Evolutionary conservation across 2,888 invertebrate species (phyloP), one percentile per base, ranked within the genome.

Genomic region (Sceliomorpha sp.): DNA sequence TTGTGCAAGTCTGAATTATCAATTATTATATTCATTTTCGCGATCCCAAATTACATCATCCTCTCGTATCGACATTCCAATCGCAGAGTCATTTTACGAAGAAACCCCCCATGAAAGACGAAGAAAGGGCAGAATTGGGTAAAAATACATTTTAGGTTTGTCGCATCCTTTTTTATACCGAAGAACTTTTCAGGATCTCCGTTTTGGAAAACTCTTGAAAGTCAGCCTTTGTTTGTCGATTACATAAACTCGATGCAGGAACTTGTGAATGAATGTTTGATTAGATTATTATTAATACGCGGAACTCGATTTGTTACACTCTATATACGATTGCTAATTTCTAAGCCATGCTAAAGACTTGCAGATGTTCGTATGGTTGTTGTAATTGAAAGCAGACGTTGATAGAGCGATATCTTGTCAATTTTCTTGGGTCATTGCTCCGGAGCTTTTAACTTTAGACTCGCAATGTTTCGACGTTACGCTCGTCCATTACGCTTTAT

Each of bases 351-450:
- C 45, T 68, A 68, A 68, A 68, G 56, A 56, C 62, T 62, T 62
- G 68, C 68, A 68, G 68, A 68, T 62, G 68, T 45, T 50, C 27
- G 6, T 26, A 42, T 45, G 47, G 68, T 60, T 56, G 68, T 68
- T 63, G 58, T 63, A 70, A 70, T 63, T 63, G 59, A 48, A 63
- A 64, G 59, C 63, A 63, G 59, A 63, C 63, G 53, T 47, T 10
- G n/a, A 9, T 45, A 36, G 26, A 42, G 51, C 53, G 58, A 69
- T 69, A 63, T 63, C 69, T 63, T 40, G 63, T 59, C 69, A 59
- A 63, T 69, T 58, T 69, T 31, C 58, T 53, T 36, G 9, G 69
- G 69, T 58, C 62, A 45, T 69, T 63, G 63, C 62, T 40, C 69
- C 29, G 31, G 15, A 14, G 58, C 63, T 63, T 63, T 69, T 39